Conservation (phyloP, 2,797 vertebrate genomes). For the Muscicapa comitata region DNA sequence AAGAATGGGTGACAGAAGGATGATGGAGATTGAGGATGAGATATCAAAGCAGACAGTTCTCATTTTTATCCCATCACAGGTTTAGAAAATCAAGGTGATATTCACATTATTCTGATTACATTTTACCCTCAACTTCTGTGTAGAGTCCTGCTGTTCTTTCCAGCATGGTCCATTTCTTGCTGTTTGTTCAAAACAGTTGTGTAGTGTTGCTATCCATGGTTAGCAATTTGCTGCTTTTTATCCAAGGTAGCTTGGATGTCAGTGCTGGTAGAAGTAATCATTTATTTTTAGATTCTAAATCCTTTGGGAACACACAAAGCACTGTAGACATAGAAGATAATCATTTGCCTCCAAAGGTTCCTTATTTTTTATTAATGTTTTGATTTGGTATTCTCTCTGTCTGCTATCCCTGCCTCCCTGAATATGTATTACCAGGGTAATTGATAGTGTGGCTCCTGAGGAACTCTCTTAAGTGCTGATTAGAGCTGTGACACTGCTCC, state of each 20-base stretch:
- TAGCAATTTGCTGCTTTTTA: slow-evolving; percentile 18
- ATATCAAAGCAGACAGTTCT: neutral
- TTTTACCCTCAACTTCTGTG: neutral
- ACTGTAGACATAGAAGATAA: neutral
- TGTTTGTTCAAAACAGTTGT: neutral
- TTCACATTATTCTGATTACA: neutral
- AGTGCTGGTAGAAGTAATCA: neutral
- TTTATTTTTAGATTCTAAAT: slow-evolving; percentile 32
- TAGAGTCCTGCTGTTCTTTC: neutral
- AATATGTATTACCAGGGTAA: slow-evolving; percentile 29
- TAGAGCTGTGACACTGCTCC: slow-evolving; percentile 1
- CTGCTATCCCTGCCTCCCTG: slow-evolving; percentile 28
- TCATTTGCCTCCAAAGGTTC: slow-evolving; percentile 31
- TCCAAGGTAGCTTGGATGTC: neutral
- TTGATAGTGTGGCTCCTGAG: slow-evolving; percentile 13
- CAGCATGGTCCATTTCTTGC: neutral
- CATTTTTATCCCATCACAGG: neutral
- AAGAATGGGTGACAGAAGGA: neutral
- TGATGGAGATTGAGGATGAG: neutral
- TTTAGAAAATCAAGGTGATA: neutral
- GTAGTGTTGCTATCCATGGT: neutral
- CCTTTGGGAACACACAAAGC: neutral
- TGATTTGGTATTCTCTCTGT: slow-evolving; percentile 46
- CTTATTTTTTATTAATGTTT: slow-evolving; percentile 57
- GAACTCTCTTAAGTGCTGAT: slow-evolving; percentile 38